phyloP scores from a whole-genome alignment of 37 sponge, comb jelly and placozoan species.

The Aplysina aerophoba region DNA sequence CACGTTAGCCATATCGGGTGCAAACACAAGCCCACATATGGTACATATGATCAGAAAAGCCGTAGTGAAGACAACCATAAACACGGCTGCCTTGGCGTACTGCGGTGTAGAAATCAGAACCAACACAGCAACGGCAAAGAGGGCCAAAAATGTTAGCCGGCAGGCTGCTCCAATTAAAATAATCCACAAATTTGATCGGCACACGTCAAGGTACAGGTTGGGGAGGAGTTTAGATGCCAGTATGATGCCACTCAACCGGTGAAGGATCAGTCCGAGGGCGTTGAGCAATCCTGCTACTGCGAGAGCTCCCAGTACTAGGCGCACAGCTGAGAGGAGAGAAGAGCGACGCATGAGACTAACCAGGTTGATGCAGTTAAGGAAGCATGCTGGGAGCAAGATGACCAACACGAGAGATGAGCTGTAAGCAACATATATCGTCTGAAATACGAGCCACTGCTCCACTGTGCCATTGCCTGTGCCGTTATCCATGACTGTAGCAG shows the following conservation, averaged over 20 bases:
- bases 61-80: neutral
- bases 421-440: neutral
- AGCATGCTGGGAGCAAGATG: neutral
- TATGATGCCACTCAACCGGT: neutral
- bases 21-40: neutral
- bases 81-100: neutral
- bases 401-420: neutral
- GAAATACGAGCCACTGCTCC: neutral
- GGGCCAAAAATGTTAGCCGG: neutral
- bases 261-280: conserved; percentile 3
- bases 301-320: neutral
- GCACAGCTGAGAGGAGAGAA: neutral
- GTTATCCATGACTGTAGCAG: too few relatives aligned
- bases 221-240: neutral
- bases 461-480: too few relatives aligned
- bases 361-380: neutral
- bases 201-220: neutral
- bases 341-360: neutral
- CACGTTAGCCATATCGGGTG: neutral
- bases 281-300: neutral
- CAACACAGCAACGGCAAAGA: neutral
- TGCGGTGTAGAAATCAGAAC: too few relatives aligned
- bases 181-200: neutral
- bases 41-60: neutral
- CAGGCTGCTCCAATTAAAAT: neutral